These are phyloP conservation scores for Empidonax traillii DNA, from an alignment of 2,113 vertebrate species.

Conservation along the genomic window DNA sequence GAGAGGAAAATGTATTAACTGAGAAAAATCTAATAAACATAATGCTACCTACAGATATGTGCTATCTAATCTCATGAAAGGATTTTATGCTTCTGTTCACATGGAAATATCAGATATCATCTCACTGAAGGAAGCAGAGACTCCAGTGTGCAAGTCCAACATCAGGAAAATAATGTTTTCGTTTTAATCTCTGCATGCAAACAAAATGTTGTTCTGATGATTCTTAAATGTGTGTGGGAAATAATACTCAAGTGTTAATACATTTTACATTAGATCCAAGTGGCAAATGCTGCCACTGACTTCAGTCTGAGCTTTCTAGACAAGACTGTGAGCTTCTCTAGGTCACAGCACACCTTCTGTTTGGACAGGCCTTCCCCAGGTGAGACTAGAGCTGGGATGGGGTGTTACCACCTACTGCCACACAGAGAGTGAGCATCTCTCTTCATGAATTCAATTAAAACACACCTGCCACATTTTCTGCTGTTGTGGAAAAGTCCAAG, in stretches of 20 bases:
- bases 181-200: not conserved
- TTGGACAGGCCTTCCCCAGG: not conserved
- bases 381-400: not conserved
- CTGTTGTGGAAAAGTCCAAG: not conserved
- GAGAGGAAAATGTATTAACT: constrained; percentile 29
- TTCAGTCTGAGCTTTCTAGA: not conserved
- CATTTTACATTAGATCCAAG: not conserved
- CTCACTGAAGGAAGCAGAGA: not conserved
- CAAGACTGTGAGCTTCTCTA: not conserved
- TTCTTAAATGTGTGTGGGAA: not conserved
- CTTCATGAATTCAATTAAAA: not conserved
- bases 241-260: not conserved
- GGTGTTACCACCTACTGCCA: not conserved
- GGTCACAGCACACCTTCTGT: rapidly evolving
- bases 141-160: not conserved
- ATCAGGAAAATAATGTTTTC: not conserved
- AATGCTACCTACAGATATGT: constrained; percentile 20
- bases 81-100: constrained; percentile 34
- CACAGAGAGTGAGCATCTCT: not conserved
- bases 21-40: constrained; percentile 49
- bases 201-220: not conserved
- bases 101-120: not conserved
- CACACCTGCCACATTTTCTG: not conserved
- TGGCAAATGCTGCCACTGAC: not conserved
- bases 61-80: constrained; percentile 27